Percentiles rank a stretch among this genome's conserved stretches.
Evolutionary conservation across 1,140 invertebrate genomes (phyloP).

Genomic region (Diabrotica virgifera): DNA sequence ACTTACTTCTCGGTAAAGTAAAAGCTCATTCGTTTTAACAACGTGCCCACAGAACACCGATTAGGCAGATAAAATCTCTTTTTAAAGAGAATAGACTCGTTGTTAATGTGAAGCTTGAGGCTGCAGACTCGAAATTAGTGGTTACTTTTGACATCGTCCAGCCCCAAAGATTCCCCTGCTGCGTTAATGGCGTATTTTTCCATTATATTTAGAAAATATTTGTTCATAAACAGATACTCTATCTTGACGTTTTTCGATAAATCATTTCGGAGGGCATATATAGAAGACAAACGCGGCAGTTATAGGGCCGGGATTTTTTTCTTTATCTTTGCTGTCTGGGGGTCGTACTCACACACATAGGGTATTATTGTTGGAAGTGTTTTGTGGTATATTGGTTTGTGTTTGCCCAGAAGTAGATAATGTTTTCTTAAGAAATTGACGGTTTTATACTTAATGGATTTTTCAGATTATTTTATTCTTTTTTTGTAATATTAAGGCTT

Average conservation of each 20-base stretch:
- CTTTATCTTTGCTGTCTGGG: conserved; percentile 2
- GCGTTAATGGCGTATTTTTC: conserved; percentile 18
- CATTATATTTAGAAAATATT: conserved; percentile 18
- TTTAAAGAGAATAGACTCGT: conserved; percentile 8
- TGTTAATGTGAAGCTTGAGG: conserved; percentile 7
- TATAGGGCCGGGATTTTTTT: not conserved
- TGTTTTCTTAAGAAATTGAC: not conserved
- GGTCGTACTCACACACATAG: not conserved
- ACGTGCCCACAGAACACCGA: not conserved
- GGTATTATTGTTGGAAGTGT: not conserved
- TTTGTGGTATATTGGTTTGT: not conserved
- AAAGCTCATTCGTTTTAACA: conserved; percentile 8
- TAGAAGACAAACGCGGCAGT: conserved; percentile 10
- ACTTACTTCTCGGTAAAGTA: not conserved
- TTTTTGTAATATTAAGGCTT: too few relatives aligned
- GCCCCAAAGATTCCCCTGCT: conserved; percentile 8
- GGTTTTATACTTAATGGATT: too few relatives aligned
- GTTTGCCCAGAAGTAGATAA: not conserved
- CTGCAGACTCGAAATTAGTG: conserved; percentile 8
- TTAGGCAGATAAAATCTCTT: conserved; percentile 11
- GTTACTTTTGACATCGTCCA: conserved; percentile 12
- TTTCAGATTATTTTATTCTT: too few relatives aligned
- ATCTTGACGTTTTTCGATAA: conserved; percentile 17
- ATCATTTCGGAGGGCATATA: conserved; percentile 7
- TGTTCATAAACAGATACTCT: conserved; percentile 19